Conservation (phyloP, 2,113 vertebrate genomes). For the Paracanthobrama guichenoti region DNA sequence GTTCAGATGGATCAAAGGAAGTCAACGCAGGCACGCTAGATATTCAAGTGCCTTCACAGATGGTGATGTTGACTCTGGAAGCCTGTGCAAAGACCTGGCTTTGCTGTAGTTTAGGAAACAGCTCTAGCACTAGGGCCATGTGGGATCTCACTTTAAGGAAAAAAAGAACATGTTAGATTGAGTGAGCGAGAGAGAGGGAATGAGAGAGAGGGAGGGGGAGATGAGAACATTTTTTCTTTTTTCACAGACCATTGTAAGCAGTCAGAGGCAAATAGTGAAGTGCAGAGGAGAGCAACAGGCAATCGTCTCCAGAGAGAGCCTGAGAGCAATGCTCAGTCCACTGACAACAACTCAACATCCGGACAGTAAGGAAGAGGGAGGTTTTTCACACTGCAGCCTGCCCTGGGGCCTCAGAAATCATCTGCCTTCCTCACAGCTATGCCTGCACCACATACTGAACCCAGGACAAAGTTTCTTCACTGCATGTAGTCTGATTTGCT, state of each 20-base stretch:
- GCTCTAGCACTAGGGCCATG: slow-evolving; percentile 78
- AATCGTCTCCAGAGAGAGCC: slow-evolving; percentile 65
- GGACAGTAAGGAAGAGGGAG: slow-evolving; percentile 65
- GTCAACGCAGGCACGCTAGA: slow-evolving; percentile 53
- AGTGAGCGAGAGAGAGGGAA: slow-evolving; percentile 15
- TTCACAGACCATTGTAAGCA: slow-evolving; percentile 78
- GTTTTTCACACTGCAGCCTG: slow-evolving; percentile 56
- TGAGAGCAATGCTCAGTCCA: slow-evolving; percentile 73
- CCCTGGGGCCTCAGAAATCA: slow-evolving; percentile 33
- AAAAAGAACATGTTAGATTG: slow-evolving; percentile 38
- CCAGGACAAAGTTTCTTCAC: slow-evolving; percentile 53
- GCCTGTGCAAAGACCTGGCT: slow-evolving; percentile 29
- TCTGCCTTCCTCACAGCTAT: slow-evolving; percentile 40
- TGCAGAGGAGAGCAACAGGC: slow-evolving; percentile 67
- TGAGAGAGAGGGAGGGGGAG: slow-evolving; percentile 48
- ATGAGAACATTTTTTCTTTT: slow-evolving; percentile 65
- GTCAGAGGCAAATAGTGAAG: slow-evolving; percentile 76
- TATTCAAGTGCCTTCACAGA: slow-evolving; percentile 61
- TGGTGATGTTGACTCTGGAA: slow-evolving; percentile 56
- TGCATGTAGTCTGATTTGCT: slow-evolving; percentile 53
- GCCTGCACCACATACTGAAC: slow-evolving; percentile 54
- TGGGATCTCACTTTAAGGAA: slow-evolving; percentile 68
- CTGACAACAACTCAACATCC: slow-evolving; percentile 59
- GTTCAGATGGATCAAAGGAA: slow-evolving; percentile 58
- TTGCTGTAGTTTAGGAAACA: slow-evolving; percentile 50